phyloP scores from a whole-genome alignment of 1,140 invertebrate species.

The Calliopsis andreniformis region DNA sequence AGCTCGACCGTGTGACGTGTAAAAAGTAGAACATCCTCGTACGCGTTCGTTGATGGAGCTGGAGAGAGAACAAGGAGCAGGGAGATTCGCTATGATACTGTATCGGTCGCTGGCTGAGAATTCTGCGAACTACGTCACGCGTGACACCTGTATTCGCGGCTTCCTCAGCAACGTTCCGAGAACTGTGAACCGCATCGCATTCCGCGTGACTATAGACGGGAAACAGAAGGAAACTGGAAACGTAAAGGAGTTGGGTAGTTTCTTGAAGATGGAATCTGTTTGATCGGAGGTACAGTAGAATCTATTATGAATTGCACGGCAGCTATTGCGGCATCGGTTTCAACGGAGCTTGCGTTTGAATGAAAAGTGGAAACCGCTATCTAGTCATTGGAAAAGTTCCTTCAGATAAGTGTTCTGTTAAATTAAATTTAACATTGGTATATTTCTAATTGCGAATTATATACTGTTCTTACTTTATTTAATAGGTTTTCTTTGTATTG shows the following conservation, averaged over 20 bases:
- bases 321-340: too few relatives aligned
- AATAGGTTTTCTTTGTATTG: too few relatives aligned
- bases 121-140: slow-evolving; percentile 1
- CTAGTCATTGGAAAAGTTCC: too few relatives aligned
- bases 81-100: neutral
- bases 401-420: too few relatives aligned
- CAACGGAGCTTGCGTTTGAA: too few relatives aligned
- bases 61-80: neutral
- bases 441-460: too few relatives aligned
- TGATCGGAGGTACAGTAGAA: neutral
- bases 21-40: neutral
- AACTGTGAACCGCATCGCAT: neutral
- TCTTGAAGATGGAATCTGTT: neutral
- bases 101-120: neutral
- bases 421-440: too few relatives aligned
- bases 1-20: neutral
- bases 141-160: neutral
- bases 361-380: too few relatives aligned
- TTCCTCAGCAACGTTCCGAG: neutral
- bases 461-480: too few relatives aligned
- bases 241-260: neutral
- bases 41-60: too few relatives aligned
- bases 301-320: too few relatives aligned
- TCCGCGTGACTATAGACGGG: too few relatives aligned
- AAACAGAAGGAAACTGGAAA: neutral